These are phyloP conservation scores for Odontocolon sp. DNA, from an alignment of 2,888 invertebrate species.

Conservation along the genomic window DNA sequence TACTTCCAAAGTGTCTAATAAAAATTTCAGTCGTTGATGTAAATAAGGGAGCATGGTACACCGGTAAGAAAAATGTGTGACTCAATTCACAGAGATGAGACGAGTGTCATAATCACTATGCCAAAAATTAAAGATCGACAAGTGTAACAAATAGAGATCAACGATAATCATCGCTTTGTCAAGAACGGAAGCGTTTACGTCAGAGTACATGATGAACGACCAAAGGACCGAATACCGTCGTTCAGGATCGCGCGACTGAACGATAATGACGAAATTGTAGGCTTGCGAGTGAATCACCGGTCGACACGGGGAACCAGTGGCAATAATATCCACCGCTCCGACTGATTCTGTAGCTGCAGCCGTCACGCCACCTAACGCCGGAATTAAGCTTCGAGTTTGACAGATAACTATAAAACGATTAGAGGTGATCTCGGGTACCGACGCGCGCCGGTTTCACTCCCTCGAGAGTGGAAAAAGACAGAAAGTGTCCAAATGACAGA, in stretches of 20 bases:
- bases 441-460: background rate
- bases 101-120: no score
- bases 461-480: background rate
- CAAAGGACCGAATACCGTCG: no score
- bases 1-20: background rate
- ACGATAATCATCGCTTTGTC: background rate
- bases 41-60: no score
- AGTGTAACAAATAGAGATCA: background rate
- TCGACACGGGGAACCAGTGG: conserved; percentile 12
- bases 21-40: no score
- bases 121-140: no score
- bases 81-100: no score
- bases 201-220: background rate
- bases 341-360: conserved; percentile 7
- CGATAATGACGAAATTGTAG: conserved; percentile 58
- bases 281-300: conserved; percentile 23
- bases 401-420: conserved; percentile 53
- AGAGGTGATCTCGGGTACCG: conserved; percentile 34
- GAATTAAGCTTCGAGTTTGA: conserved; percentile 47
- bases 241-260: background rate
- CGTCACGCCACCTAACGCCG: conserved; percentile 49
- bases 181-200: conserved; percentile 1
- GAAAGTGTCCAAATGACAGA: background rate
- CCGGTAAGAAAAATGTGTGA: no score
- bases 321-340: conserved; percentile 37